These are phyloP conservation scores for Eudasyphora cyanicolor DNA, from an alignment of 2,888 invertebrate species.

Conservation along the genomic window DNA sequence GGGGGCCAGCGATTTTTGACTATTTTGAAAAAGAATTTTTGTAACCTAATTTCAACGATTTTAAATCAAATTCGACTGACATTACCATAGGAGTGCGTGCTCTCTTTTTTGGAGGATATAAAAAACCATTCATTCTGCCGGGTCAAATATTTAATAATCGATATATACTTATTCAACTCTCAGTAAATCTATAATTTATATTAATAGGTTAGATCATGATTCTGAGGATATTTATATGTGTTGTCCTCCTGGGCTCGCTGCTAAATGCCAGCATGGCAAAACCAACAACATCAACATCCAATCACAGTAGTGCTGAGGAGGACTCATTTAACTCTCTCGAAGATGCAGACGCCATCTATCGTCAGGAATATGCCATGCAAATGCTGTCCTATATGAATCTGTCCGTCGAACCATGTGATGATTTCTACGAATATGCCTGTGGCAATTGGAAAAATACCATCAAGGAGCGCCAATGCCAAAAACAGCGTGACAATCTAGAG, in stretches of 20 bases:
- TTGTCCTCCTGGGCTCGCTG: not conserved
- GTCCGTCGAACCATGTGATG: slow-evolving; percentile 74
- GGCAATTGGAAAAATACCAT: slow-evolving; percentile 75
- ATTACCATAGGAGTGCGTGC: too few species aligned
- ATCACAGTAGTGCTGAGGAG: too few species aligned
- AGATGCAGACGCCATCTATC: slow-evolving; percentile 43
- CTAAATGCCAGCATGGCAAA: not conserved
- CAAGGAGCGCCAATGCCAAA: slow-evolving; percentile 64
- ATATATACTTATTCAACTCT: too few species aligned
- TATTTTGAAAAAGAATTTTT: too few species aligned
- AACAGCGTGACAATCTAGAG: slow-evolving; percentile 72
- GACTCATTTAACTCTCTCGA: slow-evolving; percentile 19
- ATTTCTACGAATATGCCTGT: slow-evolving; percentile 77
- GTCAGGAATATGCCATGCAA: slow-evolving; percentile 69
- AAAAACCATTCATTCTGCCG: too few species aligned
- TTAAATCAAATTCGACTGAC: too few species aligned
- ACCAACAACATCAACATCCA: not conserved
- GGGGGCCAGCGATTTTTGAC: too few species aligned
- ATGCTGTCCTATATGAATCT: slow-evolving; percentile 75
- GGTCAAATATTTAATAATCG: too few species aligned
- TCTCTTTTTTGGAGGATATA: too few species aligned
- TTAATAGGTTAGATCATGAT: not conserved
- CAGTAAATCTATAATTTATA: too few species aligned
- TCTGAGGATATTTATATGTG: not conserved
- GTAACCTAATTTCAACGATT: too few species aligned